Evolutionary conservation across 2,888 invertebrate species (phyloP), one percentile per base, ranked within the genome.

Genomic region (Julus scanicus): DNA sequence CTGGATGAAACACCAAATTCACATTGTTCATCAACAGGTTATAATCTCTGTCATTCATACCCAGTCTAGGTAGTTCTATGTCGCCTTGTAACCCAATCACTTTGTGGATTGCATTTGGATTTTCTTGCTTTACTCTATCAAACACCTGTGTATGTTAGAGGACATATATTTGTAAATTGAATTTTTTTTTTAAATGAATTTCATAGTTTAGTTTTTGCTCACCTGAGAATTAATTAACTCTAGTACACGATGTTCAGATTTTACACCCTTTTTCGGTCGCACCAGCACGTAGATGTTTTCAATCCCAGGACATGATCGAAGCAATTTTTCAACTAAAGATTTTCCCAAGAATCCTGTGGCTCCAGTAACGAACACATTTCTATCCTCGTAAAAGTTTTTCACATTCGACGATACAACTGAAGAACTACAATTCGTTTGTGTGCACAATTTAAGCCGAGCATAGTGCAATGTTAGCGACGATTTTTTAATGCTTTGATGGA

Each of bases 231-330:
- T 71, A 9, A 11, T 71, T 29, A 71, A 29, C 71, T 20, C 71
- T 20, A 11, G 20, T 29, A 71, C 9, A 71, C 71, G 71, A 9
- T 71, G 71, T 71, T 71, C 71, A 29, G 20, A 29, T 9, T 20
- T 71, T 9, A 29, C 71, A 5, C 71, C 71, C 6, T 71, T 71
- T 5, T 71, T 71, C 9, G 71, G 29, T 29, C 71, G 71, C 5
- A 71, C 71, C 29, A 71, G 20, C 29, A 71, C 71, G 29, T 71
- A 71, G 71, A 71, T 71, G 71, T 71, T 71, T 71, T 71, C 29
- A 29, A 71, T 29, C 29, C 71, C 71, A 4, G 71, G 71, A 71
- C 71, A 71, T 29, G 71, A 71, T 29, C 71, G 71, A 6, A 71
- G 29, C 71, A 71, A 29, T 29, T 71, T 71, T 71, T 71, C 71